phyloP scores from a whole-genome alignment of 2,113 vertebrate genomes.

The Xiphophorus couchianus region DNA sequence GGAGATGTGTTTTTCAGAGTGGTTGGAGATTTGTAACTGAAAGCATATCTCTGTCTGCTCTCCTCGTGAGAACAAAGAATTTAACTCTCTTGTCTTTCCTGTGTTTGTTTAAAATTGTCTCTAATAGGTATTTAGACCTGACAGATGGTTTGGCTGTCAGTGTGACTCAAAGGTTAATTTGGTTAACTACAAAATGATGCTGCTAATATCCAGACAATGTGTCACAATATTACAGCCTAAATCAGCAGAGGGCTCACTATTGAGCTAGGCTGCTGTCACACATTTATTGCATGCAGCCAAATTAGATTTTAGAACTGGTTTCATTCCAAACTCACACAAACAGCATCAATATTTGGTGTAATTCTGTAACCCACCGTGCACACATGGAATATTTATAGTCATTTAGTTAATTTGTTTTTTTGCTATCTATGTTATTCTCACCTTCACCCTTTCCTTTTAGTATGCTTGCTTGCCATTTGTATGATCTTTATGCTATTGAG shows the following conservation, averaged over 20 bases:
- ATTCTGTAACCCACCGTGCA: background rate
- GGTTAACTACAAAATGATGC: background rate
- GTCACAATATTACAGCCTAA: background rate
- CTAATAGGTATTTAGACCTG: too few relatives aligned
- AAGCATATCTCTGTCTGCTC: too few relatives aligned
- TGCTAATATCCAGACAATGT: background rate
- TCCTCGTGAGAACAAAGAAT: too few relatives aligned
- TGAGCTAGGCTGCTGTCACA: background rate
- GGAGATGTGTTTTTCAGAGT: too few relatives aligned
- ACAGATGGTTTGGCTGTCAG: background rate
- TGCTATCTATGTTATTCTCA: background rate
- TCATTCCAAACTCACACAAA: background rate
- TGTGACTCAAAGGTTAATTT: background rate
- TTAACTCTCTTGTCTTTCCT: too few relatives aligned
- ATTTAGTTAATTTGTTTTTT: background rate
- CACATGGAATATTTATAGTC: background rate
- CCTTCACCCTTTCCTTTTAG: background rate
- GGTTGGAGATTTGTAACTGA: too few relatives aligned
- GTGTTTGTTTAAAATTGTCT: too few relatives aligned
- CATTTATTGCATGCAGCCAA: background rate
- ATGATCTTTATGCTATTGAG: background rate
- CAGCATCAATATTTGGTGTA: background rate
- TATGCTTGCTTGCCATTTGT: background rate
- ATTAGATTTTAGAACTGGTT: slow-evolving; percentile 2
- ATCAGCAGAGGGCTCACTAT: background rate